These are phyloP conservation scores for Saccostrea cuccullata DNA, from an alignment of 1,140 invertebrate species.

Conservation along the genomic window DNA sequence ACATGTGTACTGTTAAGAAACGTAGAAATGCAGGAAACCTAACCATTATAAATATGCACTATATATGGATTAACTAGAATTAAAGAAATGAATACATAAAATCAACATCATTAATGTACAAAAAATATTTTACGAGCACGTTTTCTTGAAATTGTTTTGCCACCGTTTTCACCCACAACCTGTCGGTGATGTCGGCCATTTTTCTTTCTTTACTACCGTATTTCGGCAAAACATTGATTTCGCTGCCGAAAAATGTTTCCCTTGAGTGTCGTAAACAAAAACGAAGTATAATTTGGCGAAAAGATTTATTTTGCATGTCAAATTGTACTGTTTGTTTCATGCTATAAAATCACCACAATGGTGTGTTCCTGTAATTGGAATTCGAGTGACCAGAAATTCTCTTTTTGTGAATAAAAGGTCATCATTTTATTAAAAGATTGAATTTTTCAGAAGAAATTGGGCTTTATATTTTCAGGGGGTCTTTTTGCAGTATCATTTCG, in stretches of 20 bases:
- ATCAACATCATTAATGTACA: background rate
- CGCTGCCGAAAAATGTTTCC: slow-evolving; percentile 22
- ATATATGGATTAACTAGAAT: background rate
- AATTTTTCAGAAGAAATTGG: too few species aligned
- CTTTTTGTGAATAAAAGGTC: background rate
- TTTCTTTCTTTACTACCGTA: background rate
- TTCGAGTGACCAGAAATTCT: background rate
- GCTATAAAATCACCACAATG: slow-evolving; percentile 1
- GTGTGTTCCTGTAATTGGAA: background rate
- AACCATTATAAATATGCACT: background rate
- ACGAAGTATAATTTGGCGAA: background rate
- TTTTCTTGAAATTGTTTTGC: slow-evolving; percentile 6
- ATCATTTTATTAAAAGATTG: background rate
- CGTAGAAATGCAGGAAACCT: too few species aligned
- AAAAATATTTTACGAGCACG: background rate
- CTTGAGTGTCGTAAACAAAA: slow-evolving; percentile 15
- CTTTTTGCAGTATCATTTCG: too few species aligned
- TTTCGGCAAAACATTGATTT: slow-evolving; percentile 27
- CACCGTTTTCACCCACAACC: background rate
- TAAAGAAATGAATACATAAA: background rate
- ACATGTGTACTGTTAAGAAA: too few species aligned
- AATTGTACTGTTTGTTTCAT: slow-evolving; percentile 21
- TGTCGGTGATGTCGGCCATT: background rate
- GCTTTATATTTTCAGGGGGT: too few species aligned
- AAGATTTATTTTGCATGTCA: slow-evolving; percentile 34